Conservation (phyloP, 2,113 vertebrate genomes). For the Phylloscopus trochiloides region DNA sequence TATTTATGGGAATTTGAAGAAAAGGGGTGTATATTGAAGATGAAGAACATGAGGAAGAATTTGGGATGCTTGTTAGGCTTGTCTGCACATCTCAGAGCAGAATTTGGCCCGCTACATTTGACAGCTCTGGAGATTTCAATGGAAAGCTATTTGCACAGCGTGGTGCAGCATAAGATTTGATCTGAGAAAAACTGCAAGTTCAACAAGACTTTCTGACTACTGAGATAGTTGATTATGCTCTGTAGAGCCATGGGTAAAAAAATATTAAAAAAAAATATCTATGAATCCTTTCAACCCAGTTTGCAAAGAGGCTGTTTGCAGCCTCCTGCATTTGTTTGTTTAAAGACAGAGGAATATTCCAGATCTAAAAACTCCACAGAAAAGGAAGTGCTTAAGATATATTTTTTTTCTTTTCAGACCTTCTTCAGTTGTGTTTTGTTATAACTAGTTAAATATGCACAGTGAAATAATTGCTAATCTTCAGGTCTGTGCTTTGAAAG, state of each 20-base stretch:
- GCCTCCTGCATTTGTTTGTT: not conserved
- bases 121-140: not conserved
- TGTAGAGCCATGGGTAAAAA: not conserved
- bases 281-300: not conserved
- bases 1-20: not conserved
- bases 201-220: not conserved
- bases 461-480: not conserved
- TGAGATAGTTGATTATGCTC: not conserved
- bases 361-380: not conserved
- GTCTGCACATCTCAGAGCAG: not conserved
- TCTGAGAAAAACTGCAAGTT: not conserved
- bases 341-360: not conserved
- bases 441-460: not conserved
- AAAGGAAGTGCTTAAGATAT: not conserved
- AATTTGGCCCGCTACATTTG: not conserved
- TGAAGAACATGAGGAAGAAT: not conserved
- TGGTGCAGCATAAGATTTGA: not conserved
- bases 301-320: not conserved
- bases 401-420: not conserved
- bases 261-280: not conserved
- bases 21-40: accelerated
- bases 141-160: not conserved
- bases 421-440: not conserved
- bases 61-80: not conserved
- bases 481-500: not conserved